Percentiles rank a stretch among this genome's conserved stretches.
These are phyloP conservation scores for Tetrapedia diversipes DNA, from an alignment of 2,888 invertebrate species.

Conservation along the genomic window DNA sequence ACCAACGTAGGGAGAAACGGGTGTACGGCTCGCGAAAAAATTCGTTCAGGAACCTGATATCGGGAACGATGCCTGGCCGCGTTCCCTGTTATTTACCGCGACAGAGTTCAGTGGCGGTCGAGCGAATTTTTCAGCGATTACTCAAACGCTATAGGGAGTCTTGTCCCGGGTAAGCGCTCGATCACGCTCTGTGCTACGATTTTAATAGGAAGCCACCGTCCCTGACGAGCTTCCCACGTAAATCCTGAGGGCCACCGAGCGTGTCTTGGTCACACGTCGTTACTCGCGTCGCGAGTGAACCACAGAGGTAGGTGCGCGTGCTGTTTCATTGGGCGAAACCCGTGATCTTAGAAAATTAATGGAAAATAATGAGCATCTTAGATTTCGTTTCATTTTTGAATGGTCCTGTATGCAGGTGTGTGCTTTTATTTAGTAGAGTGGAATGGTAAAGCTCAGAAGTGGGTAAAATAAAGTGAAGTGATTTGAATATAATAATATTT, in stretches of 20 bases:
- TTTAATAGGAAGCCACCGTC: conserved; percentile 30
- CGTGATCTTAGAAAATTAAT: conserved; percentile 26
- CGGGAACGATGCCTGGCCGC: conserved; percentile 12
- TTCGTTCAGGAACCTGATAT: conserved; percentile 25
- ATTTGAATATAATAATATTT: too few relatives aligned
- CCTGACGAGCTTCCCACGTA: conserved; percentile 27
- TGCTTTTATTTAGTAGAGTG: too few relatives aligned
- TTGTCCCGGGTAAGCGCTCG: conserved; percentile 19
- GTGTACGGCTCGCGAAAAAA: conserved; percentile 19
- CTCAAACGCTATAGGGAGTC: conserved; percentile 15
- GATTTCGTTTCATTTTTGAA: too few relatives aligned
- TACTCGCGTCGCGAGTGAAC: conserved; percentile 1
- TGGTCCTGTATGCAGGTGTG: too few relatives aligned
- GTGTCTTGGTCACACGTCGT: background rate
- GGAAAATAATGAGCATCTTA: too few relatives aligned
- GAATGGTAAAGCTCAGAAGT: too few relatives aligned
- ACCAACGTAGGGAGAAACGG: conserved; percentile 9
- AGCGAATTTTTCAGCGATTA: conserved; percentile 22
- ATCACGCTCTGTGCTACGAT: conserved; percentile 41
- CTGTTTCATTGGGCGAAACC: conserved; percentile 19
- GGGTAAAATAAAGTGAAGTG: too few relatives aligned
- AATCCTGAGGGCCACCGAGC: conserved; percentile 1
- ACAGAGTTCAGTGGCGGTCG: conserved; percentile 1
- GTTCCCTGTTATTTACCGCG: conserved; percentile 6
- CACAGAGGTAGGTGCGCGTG: background rate